Conservation (phyloP, 2,797 vertebrate genomes). For the Micromesistius poutassou region DNA sequence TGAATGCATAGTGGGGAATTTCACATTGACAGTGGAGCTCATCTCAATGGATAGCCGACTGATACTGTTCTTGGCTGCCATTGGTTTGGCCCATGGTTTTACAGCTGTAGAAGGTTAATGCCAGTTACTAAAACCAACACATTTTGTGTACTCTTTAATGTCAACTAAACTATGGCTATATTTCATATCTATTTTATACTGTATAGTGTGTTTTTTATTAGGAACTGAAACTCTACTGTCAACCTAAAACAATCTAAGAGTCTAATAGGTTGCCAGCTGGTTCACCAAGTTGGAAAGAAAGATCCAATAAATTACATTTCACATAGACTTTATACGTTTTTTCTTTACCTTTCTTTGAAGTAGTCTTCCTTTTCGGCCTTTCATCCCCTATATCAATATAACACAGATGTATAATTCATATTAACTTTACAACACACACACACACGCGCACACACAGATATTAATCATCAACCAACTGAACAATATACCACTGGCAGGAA, state of each 20-base stretch:
- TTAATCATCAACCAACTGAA: neutral
- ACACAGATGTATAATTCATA: neutral
- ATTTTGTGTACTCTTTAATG: neutral
- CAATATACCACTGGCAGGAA: neutral
- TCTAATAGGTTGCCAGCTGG: too few relatives aligned
- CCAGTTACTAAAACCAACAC: neutral
- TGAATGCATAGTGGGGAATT: too few relatives aligned
- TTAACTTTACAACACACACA: neutral
- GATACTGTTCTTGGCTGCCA: neutral
- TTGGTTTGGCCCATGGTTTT: neutral
- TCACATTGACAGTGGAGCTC: neutral
- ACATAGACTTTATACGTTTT: neutral
- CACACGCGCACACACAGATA: neutral
- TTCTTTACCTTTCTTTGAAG: neutral
- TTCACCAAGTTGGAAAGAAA: neutral
- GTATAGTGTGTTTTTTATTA: neutral
- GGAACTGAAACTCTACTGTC: too few relatives aligned
- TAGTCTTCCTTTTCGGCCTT: slow-evolving; percentile 16
- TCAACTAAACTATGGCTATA: neutral
- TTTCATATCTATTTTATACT: neutral
- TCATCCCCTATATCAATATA: slow-evolving; percentile 7
- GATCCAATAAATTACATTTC: neutral
- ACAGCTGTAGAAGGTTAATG: neutral
- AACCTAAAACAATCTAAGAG: too few relatives aligned
- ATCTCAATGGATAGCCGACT: neutral